Evolutionary conservation across 2,797 vertebrate genomes (phyloP).

Genomic region (Loris lydekkerianus): DNA sequence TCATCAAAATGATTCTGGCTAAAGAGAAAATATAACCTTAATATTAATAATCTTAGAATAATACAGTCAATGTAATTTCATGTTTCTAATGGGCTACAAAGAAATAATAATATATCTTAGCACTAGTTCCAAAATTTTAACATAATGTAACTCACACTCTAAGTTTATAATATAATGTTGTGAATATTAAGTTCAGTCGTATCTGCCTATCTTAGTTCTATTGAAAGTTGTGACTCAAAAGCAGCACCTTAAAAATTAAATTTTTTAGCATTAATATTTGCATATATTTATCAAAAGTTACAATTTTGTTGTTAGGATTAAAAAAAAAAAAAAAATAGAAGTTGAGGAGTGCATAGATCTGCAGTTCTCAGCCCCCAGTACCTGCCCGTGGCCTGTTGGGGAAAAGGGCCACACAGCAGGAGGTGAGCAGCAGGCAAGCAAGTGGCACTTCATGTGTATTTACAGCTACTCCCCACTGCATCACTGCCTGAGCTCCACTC

Average conservation of each 20-base stretch:
- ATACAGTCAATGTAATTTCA: constrained; percentile 12
- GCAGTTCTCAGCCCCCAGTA: too few relatives aligned
- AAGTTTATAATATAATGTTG: background rate
- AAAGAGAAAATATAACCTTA: constrained; percentile 64
- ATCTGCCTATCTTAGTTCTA: constrained; percentile 8
- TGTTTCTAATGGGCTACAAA: constrained; percentile 63
- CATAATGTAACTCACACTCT: background rate
- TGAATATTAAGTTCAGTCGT: background rate
- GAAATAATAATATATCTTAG: constrained; percentile 53
- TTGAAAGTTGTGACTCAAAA: background rate
- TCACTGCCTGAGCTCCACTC: too few relatives aligned
- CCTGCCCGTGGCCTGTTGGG: too few relatives aligned
- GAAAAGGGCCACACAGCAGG: too few relatives aligned
- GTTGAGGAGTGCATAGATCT: background rate
- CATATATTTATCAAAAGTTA: constrained; percentile 17
- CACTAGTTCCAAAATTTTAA: constrained; percentile 28
- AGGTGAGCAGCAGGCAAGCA: too few relatives aligned
- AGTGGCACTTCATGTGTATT: too few relatives aligned
- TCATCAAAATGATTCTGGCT: constrained; percentile 59
- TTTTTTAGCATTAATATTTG: background rate
- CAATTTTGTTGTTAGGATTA: background rate
- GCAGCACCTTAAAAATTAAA: constrained; percentile 3
- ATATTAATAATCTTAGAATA: constrained; percentile 45
- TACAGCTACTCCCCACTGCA: too few relatives aligned
- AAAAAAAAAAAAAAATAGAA: background rate